Base-by-base conservation (phyloP, 2,888 invertebrate genomes). In the Scaptomyza cyrtandrae region DNA sequence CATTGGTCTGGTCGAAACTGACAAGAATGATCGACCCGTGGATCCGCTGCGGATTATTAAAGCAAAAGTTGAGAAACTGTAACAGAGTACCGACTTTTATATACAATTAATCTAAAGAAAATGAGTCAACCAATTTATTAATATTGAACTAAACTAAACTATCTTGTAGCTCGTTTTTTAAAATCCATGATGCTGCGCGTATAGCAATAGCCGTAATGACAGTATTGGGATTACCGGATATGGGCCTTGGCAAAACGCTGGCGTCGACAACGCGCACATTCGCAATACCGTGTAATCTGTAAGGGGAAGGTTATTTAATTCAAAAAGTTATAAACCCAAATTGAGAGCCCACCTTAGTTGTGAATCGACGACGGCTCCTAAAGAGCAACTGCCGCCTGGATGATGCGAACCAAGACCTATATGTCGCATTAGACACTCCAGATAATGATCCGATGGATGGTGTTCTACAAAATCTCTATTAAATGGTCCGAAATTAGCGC, bases 1-100 rank as follows among this genome's bases (percentile, higher is more conserved):
- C 88, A 97, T 99, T 83, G 98, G 98, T 9, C 93, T 98, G 89
- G 97, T 98, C 2, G 98, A 99, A 91, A 98, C 98, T 44, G 99
- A 99, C 91, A 96, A 95, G 91, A 95, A 95, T 92, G 99, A 99
- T 92, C 93, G 96, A 78, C 99, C 99, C 0, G 95, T 97, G 9
- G 97, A 97, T 92, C 96, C 97, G 90, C 94, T 99, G 0, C 95
- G 95, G 91, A 97, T 98, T 89, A 93, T 96, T 4, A 94, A 94
- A 87, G 94, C 91, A n/a, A 90, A 90, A 78, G 89, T 92, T 14
- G 92, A 92, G 55, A 92, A 92, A 79, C 73, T 89, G 39, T 90
- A 64, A 71, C 31, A 67, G 6, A 37, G 10, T n/a, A 33, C 1
- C 13, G 4, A 31, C n/a, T 39, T 14, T 53, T 0, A 27, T 65